Percentiles rank a stretch among this genome's conserved stretches.
Conservation (phyloP, 2,888 invertebrate species). For the Diploptera punctata region DNA sequence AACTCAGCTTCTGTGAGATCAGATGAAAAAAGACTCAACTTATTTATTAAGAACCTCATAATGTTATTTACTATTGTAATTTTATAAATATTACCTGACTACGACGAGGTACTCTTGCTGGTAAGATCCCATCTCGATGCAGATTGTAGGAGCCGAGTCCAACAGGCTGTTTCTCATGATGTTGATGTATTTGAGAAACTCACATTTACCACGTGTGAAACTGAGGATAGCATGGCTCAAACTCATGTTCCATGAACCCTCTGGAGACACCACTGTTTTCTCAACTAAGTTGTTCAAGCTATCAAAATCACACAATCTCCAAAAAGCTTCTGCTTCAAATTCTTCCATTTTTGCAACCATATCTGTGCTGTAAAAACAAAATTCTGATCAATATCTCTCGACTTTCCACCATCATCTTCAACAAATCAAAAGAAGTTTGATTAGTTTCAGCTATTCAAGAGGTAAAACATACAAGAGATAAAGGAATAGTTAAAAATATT, state of each 20-base stretch:
- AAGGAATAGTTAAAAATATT: too few species aligned
- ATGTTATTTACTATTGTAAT: too few species aligned
- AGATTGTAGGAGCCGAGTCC: slow-evolving; percentile 59
- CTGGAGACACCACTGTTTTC: slow-evolving; percentile 55
- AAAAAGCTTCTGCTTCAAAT: slow-evolving; percentile 82
- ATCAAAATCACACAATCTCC: slow-evolving; percentile 86
- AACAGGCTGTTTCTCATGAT: slow-evolving; percentile 58
- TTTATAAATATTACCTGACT: slow-evolving; percentile 64
- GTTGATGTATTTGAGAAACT: not conserved
- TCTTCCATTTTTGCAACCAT: slow-evolving; percentile 62
- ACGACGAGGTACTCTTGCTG: slow-evolving; percentile 77
- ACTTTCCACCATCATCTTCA: too few species aligned
- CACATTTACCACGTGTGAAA: slow-evolving; percentile 52
- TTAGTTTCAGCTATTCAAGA: too few species aligned
- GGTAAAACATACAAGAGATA: too few species aligned
- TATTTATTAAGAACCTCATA: too few species aligned
- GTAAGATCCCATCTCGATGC: slow-evolving; percentile 67
- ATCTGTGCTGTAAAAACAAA: slow-evolving; percentile 54
- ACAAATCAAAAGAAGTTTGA: too few species aligned
- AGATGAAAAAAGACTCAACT: too few species aligned
- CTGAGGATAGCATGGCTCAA: slow-evolving; percentile 74
- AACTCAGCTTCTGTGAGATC: too few species aligned
- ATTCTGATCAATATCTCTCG: too few species aligned
- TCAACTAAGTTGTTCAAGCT: slow-evolving; percentile 70
- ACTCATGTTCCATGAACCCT: slow-evolving; percentile 70